A percentile compares a stretch with the other conserved stretches of the same genome.
phyloP scores from a whole-genome alignment of 2,113 vertebrate species.

The Dermatemys mawii region DNA sequence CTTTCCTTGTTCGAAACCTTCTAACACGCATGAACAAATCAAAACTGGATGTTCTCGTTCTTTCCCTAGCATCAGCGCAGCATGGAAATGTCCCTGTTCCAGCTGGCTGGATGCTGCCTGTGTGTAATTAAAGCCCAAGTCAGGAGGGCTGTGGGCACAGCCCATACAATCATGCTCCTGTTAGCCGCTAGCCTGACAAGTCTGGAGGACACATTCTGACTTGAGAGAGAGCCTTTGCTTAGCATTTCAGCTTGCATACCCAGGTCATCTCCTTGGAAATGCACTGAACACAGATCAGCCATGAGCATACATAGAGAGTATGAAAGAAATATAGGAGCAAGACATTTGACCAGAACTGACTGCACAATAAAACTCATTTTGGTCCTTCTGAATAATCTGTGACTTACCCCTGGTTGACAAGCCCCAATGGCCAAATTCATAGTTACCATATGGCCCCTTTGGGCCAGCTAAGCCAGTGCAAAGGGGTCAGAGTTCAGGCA shows the following conservation, averaged over 20 bases:
- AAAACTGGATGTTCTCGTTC: rapidly evolving
- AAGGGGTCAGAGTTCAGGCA: rapidly evolving
- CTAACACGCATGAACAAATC: background rate
- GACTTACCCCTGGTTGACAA: background rate
- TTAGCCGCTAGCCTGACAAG: background rate
- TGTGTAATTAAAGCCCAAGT: background rate
- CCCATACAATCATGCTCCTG: rapidly evolving
- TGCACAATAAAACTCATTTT: background rate
- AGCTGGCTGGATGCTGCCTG: background rate
- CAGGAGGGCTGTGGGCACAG: background rate
- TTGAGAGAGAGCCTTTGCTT: background rate
- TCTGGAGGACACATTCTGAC: slow-evolving; percentile 13
- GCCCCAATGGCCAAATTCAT: rapidly evolving
- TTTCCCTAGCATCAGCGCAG: background rate
- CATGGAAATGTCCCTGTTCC: background rate
- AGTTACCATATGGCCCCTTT: rapidly evolving
- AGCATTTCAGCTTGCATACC: rapidly evolving
- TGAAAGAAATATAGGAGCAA: background rate
- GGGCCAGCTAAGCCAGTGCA: rapidly evolving
- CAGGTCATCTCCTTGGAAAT: background rate
- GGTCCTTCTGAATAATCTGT: background rate
- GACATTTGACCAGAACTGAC: background rate
- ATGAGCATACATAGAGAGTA: background rate
- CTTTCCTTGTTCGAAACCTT: background rate
- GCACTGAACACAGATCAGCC: background rate